A percentile compares a stretch with the other conserved stretches of the same genome.
phyloP scores from a whole-genome alignment of 1,140 invertebrate genomes.

The Drosophila punjabiensis region DNA sequence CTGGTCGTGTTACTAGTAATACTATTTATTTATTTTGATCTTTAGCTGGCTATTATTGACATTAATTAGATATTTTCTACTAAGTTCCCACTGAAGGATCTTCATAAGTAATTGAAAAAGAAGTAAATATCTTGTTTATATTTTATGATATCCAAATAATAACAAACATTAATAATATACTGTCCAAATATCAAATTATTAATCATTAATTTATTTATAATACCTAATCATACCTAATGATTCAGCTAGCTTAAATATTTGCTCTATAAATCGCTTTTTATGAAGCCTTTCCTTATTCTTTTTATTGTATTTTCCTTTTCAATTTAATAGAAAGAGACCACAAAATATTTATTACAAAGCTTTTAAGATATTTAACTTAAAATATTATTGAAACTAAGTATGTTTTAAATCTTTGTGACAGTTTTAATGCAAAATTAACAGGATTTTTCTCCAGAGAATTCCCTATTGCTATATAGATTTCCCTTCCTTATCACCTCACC shows the following conservation, averaged over 20 bases:
- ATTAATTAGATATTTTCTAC: conserved; percentile 1
- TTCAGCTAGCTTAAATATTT: neutral
- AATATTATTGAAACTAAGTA: neutral
- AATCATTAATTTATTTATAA: neutral
- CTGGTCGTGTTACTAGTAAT: too few species aligned
- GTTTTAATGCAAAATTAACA: neutral
- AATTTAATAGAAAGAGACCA: too few species aligned
- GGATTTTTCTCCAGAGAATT: too few species aligned
- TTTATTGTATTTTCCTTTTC: neutral
- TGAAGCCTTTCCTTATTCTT: neutral
- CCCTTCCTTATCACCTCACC: conserved; percentile 45
- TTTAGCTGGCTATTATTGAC: neutral
- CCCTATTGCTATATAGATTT: too few species aligned
- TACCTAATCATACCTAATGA: neutral
- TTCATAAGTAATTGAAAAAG: neutral
- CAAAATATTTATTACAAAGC: neutral
- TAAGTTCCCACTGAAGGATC: neutral
- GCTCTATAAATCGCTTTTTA: neutral
- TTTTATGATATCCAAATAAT: neutral
- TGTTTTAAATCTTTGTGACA: neutral
- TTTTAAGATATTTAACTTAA: neutral
- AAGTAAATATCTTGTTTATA: neutral
- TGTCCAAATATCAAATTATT: neutral
- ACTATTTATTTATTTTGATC: too few species aligned
- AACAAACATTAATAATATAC: neutral